Conservation (phyloP, 2,797 vertebrate genomes). For the Acrossocheilus fasciatus region DNA sequence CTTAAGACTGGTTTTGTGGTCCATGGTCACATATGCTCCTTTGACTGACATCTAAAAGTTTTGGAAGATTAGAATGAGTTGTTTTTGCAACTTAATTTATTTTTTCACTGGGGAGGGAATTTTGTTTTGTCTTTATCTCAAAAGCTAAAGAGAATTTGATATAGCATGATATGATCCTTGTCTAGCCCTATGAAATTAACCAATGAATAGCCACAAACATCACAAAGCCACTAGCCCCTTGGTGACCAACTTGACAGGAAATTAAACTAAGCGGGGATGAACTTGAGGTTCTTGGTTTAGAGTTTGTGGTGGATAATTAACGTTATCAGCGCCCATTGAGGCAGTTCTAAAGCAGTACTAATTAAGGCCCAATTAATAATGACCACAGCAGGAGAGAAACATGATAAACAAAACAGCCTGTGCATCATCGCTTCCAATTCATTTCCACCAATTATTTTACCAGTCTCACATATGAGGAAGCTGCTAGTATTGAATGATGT, state of each 20-base stretch:
- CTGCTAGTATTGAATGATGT: not conserved
- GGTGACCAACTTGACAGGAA: constrained; percentile 40
- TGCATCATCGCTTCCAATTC: constrained; percentile 21
- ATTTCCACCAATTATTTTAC: constrained; percentile 32
- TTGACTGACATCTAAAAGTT: not conserved
- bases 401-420: constrained; percentile 18
- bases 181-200: not conserved
- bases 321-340: constrained; percentile 38
- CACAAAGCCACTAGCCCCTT: not conserved
- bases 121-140: not conserved
- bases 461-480: not conserved
- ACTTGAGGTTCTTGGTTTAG: constrained; percentile 39
- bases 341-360: constrained; percentile 50
- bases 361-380: constrained; percentile 60
- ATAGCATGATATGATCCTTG: not conserved
- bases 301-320: constrained; percentile 46
- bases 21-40: not conserved
- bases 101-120: not conserved
- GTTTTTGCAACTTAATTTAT: not conserved
- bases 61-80: not conserved
- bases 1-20: too few relatives aligned
- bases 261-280: constrained; percentile 28
- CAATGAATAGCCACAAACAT: constrained; percentile 6
- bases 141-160: not conserved
- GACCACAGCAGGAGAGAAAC: constrained; percentile 38